Percentiles rank a stretch among this genome's conserved stretches.
These are phyloP conservation scores for Columba livia DNA, from an alignment of 2,113 vertebrate genomes.

Conservation along the genomic window DNA sequence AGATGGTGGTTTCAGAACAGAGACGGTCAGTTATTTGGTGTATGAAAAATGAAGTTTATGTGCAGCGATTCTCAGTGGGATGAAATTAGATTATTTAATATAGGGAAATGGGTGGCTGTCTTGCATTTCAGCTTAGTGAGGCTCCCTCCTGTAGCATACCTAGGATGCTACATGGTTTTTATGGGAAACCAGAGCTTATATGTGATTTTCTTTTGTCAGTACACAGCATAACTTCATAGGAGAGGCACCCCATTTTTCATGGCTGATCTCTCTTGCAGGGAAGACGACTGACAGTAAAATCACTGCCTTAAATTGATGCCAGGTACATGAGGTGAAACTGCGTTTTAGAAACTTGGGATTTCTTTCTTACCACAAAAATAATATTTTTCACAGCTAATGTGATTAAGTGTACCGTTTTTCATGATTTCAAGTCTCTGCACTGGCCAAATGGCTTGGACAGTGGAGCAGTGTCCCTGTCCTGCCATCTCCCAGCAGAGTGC, in stretches of 20 bases:
- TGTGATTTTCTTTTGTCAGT: neutral
- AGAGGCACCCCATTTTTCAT: neutral
- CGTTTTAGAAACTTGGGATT: no score
- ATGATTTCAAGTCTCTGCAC: neutral
- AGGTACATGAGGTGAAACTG: no score
- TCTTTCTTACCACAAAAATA: neutral
- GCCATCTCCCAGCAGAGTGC: neutral
- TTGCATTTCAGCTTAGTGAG: neutral
- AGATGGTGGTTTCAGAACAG: neutral
- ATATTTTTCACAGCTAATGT: neutral
- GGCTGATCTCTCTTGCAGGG: neutral
- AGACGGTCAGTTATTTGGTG: neutral
- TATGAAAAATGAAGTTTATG: neutral
- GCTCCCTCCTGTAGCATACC: neutral
- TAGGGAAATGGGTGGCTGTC: neutral
- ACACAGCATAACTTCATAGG: neutral
- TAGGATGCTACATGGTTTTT: neutral
- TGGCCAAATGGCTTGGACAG: neutral
- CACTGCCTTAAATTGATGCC: neutral
- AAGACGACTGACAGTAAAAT: neutral
- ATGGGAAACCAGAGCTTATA: neutral
- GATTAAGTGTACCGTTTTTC: neutral
- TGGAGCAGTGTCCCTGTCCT: neutral
- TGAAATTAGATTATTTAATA: neutral
- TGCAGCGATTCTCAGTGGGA: neutral